phyloP scores from a whole-genome alignment of 2,113 vertebrate genomes.

The Sula dactylatra region DNA sequence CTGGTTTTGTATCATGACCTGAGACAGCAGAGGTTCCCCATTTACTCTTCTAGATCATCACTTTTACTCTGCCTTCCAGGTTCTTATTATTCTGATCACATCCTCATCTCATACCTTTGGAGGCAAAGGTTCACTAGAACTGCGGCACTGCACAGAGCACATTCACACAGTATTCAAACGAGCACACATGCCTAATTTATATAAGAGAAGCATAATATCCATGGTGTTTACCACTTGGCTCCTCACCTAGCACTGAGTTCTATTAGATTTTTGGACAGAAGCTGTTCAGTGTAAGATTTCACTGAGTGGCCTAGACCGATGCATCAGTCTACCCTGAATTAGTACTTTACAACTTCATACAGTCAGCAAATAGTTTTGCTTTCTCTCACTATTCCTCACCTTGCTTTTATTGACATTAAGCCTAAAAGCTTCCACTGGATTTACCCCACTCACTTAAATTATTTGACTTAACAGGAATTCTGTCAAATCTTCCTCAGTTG shows the following conservation, averaged over 20 bases:
- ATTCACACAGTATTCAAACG: accelerated
- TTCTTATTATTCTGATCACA: neutral
- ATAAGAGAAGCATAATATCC: neutral
- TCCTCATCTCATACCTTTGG: neutral
- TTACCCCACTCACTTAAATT: neutral
- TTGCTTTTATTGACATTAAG: neutral
- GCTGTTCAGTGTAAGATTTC: neutral
- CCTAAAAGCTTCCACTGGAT: neutral
- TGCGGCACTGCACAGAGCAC: neutral
- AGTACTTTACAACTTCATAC: neutral
- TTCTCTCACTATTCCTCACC: neutral
- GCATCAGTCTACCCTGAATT: neutral
- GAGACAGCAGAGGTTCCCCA: neutral
- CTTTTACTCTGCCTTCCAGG: neutral
- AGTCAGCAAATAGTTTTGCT: neutral
- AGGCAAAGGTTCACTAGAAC: neutral
- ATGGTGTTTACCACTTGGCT: neutral
- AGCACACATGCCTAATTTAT: neutral
- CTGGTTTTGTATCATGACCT: neutral
- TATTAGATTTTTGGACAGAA: neutral
- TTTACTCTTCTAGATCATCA: neutral
- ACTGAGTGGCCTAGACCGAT: neutral
- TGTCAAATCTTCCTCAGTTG: neutral
- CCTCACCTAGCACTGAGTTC: neutral
- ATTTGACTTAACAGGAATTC: neutral